Evolutionary conservation across 92 coral and sea anemone species (phyloP).

Genomic region (Blastomussa wellsi): DNA sequence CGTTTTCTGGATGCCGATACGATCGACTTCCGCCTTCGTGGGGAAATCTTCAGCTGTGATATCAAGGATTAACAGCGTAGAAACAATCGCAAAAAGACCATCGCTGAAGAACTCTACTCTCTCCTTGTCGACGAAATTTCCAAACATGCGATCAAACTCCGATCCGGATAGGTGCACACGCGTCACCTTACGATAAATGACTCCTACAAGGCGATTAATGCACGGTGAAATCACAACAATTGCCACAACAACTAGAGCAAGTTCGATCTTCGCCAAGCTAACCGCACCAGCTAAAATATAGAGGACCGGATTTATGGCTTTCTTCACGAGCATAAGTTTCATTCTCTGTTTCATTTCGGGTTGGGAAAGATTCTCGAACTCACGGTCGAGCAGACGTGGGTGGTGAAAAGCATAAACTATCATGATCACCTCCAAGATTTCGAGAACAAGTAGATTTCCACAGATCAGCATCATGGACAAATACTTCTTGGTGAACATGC

Average conservation of each 20-base stretch:
- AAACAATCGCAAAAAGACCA: constrained; percentile 95
- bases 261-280: constrained; percentile 61
- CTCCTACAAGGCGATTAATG: constrained; percentile 82
- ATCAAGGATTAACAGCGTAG: constrained; percentile 92
- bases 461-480: constrained; percentile 81
- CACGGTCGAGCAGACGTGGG: constrained; percentile 69
- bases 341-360: constrained; percentile 78
- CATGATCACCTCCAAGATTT: constrained; percentile 78
- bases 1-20: constrained; percentile 65
- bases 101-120: constrained; percentile 97
- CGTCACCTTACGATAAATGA: constrained; percentile 69
- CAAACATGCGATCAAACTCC: constrained; percentile 88
- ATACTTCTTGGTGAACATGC: constrained; percentile 69
- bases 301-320: constrained; percentile 77
- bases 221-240: constrained; percentile 87
- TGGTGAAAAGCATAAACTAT: constrained; percentile 80
- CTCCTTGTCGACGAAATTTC: constrained; percentile 86
- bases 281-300: constrained; percentile 76
- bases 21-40: constrained; percentile 52
- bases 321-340: constrained; percentile 83
- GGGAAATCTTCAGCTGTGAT: constrained; percentile 94
- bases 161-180: constrained; percentile 60
- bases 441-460: constrained; percentile 75
- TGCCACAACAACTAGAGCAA: constrained; percentile 75
- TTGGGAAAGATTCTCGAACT: constrained; percentile 71